A percentile compares a stretch with the other conserved stretches of the same genome.
Conservation (phyloP, 1,140 invertebrate genomes). For the Cydia strobilella region DNA sequence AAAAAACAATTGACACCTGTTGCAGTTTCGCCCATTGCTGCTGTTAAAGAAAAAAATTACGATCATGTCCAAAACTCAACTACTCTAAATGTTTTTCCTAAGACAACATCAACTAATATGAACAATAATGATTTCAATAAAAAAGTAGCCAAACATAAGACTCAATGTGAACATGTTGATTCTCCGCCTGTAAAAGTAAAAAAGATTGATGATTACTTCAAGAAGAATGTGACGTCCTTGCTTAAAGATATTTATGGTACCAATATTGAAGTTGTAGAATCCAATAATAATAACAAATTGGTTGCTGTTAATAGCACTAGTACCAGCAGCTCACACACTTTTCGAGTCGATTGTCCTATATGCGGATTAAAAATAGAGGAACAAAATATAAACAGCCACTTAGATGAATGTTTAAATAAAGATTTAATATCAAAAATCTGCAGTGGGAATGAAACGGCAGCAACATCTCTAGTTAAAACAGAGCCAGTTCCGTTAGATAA, state of each 20-base stretch:
- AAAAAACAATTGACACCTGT: conserved; percentile 51
- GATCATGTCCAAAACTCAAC: not conserved
- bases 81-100: not conserved
- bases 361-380: conserved; percentile 72
- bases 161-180: conserved; percentile 33
- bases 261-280: conserved; percentile 58
- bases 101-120: conserved; percentile 14
- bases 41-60: conserved; percentile 74
- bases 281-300: conserved; percentile 52
- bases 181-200: conserved; percentile 66
- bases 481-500: not conserved
- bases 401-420: conserved; percentile 80
- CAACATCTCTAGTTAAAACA: conserved; percentile 11
- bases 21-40: conserved; percentile 46
- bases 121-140: conserved; percentile 39
- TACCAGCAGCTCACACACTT: conserved; percentile 44
- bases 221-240: conserved; percentile 48
- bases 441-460: conserved; percentile 44
- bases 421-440: conserved; percentile 65
- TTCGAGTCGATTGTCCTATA: conserved; percentile 78
- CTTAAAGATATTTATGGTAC: conserved; percentile 69
- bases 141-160: conserved; percentile 58
- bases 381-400: conserved; percentile 78
- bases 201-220: conserved; percentile 71
- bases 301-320: conserved; percentile 42